A percentile compares a stretch with the other conserved stretches of the same genome.
Conservation (phyloP, 2,113 vertebrate species). For the Istiophorus platypterus region DNA sequence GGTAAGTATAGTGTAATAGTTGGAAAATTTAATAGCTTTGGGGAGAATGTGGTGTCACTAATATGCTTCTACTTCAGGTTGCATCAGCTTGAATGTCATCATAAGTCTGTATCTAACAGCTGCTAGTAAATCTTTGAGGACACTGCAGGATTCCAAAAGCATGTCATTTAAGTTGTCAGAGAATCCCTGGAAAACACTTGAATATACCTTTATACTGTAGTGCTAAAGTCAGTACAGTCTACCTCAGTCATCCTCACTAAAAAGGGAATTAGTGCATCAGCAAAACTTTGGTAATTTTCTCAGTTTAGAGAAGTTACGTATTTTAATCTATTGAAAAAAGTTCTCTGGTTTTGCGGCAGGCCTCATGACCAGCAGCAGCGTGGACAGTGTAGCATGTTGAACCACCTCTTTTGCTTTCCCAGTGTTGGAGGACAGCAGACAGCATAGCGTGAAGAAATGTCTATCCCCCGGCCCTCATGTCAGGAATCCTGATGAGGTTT, state of each 20-base stretch:
- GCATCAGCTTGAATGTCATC: conserved; percentile 15
- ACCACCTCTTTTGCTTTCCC: conserved; percentile 56
- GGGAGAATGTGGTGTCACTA: conserved; percentile 5
- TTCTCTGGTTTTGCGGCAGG: conserved; percentile 6
- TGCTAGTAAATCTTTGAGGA: neutral
- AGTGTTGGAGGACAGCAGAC: conserved; percentile 70
- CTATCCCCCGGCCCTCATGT: conserved; percentile 76
- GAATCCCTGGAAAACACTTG: neutral
- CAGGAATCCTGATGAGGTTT: conserved; percentile 83
- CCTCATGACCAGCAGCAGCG: conserved; percentile 21
- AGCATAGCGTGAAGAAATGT: conserved; percentile 82
- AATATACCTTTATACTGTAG: neutral
- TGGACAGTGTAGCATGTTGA: conserved; percentile 40
- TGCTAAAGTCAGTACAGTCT: neutral
- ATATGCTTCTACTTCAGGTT: conserved; percentile 37
- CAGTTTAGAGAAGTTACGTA: conserved; percentile 9
- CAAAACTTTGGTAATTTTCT: neutral
- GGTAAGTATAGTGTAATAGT: neutral
- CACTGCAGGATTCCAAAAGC: neutral
- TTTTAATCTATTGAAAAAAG: conserved; percentile 1
- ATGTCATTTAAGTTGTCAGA: too few species aligned
- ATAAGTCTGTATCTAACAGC: neutral
- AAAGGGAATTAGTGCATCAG: neutral
- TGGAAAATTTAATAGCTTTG: conserved; percentile 16
- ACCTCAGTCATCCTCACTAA: neutral